Evolutionary conservation across 2,797 vertebrate genomes (phyloP), one percentile per base, ranked within the genome.

Genomic region (Lepidocolaptes lacrymiger): DNA sequence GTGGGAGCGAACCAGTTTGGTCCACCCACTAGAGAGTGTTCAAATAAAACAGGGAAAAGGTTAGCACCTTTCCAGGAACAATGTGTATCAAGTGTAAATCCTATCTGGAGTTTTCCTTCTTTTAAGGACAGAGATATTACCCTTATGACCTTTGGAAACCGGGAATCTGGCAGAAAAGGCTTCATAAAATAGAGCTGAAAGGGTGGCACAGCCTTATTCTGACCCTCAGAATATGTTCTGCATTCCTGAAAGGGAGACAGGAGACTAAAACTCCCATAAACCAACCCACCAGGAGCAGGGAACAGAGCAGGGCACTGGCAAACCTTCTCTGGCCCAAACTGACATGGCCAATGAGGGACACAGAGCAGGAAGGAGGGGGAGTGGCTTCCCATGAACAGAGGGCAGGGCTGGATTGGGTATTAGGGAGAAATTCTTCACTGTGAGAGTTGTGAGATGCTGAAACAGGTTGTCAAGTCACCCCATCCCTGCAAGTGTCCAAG

Each of bases 21-120:
- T 99, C 98, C 86, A 99, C 98, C 98, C 99, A 99, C 99, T 99
- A 44, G 17, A 62, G n/a, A 14, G 28, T 0, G 21, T 34, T 58
- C 14, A 91, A 80, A 69, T 86, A n/a, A 88, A 95, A 94, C 2
- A 88, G 64, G 32, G 12, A 77, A 69, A 73, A 75, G 15, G 44
- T 95, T 85, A 96, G 74, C 12, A 56, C 10, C 21, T 37, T 51
- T 44, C 43, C 27, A 86, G 37, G 51, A 80, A 37, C 24, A 51
- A 48, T 0, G 6, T 5, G 8, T 27, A 52, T 18, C 52, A 49
- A 80, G 12, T 10, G 54, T 4, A 87, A 88, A 86, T 49, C 22
- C 69, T 26, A 5, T 30, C 2, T 61, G 54, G 68, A 54, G 9
- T 15, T 63, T 44, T 56, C 26, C 30, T 67, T 56, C 20, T 4